Base-by-base conservation (phyloP, 2,888 invertebrate genomes). In the Carabus problematicus region DNA sequence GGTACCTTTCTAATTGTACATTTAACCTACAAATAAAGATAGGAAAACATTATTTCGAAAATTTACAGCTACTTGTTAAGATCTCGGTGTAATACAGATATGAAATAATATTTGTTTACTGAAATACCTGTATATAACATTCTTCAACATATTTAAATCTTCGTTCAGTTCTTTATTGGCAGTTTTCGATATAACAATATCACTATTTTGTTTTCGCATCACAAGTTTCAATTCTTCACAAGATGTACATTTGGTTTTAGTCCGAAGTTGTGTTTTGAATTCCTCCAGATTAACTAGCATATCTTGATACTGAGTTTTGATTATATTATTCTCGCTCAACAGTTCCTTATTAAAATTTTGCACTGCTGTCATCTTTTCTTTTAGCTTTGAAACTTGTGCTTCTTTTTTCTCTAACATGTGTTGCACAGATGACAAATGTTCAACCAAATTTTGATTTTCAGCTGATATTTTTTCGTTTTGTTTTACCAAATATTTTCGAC, bases 1-100 rank as follows among this genome's bases (percentile, higher is more conserved):
- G 93, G 77, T 92, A 92, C 1, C 88, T 83, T 71, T 92, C 91
- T 19, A 94, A 81, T 75, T 93, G 92, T 0, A 90, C 87, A 78
- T 93, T 93, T 19, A 93, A 78, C 63, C 91, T 89, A 78, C 7
- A 81, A 82, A 42, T 64, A 61, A 58, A 8, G 40, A 66, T 42
- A 40, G 41, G 43, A 64, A 63, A 16, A 45, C 12, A 45, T 67
- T 40, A 54, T 4, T 45, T 14, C 6, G 29, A 29, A 29, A 3
- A 29, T 29, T 29, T 6, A 29, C 29, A 29, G 3, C 29, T 6
- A 29, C 2, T 29, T n/a, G n/a, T n/a, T 29, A 39, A 59, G 18
- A 59, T 59, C 12, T 59, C 18, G 12, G 39, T 59, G 39, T 40
- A 59, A 39, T 59, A 59, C 39, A 60, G 14, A 60, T 42, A 40